Evolutionary conservation across 2,797 vertebrate species (phyloP).

Genomic region (Apogon talboti): DNA sequence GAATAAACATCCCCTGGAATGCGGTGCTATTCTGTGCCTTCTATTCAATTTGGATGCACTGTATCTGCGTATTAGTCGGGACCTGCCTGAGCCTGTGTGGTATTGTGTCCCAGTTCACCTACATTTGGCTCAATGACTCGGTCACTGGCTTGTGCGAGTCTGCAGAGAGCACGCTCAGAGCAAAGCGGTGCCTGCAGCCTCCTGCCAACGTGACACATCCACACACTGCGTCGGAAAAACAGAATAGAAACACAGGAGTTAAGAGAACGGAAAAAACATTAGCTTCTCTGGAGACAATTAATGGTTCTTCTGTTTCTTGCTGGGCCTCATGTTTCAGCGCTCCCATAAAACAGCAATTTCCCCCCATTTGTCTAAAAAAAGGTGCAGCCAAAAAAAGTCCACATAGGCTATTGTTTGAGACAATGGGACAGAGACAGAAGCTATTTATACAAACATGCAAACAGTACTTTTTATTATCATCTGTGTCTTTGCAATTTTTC

Average conservation of each 20-base stretch:
- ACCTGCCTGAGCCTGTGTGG: slow-evolving; percentile 54
- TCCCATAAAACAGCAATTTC: slow-evolving; percentile 44
- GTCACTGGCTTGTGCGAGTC: slow-evolving; percentile 12
- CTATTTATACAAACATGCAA: slow-evolving; percentile 2
- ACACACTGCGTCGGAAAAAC: slow-evolving; percentile 42
- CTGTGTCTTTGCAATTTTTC: slow-evolving; percentile 11
- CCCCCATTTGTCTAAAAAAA: slow-evolving; percentile 38
- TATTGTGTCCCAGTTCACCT: slow-evolving; percentile 44
- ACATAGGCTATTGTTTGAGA: slow-evolving; percentile 21
- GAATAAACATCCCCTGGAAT: slow-evolving; percentile 52
- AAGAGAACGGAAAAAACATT: slow-evolving; percentile 55
- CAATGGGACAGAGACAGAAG: slow-evolving; percentile 19
- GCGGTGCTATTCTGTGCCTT: slow-evolving; percentile 8
- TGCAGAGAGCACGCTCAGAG: slow-evolving; percentile 23
- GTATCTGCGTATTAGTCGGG: slow-evolving; percentile 11
- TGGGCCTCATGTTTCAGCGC: slow-evolving; percentile 34
- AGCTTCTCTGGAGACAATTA: slow-evolving; percentile 61
- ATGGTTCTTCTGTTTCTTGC: slow-evolving; percentile 42
- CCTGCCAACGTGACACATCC: slow-evolving; percentile 29
- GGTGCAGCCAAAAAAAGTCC: slow-evolving; percentile 15
- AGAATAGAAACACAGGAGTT: slow-evolving; percentile 19
- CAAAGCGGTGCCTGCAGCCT: slow-evolving; percentile 26
- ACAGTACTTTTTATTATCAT: slow-evolving; percentile 1
- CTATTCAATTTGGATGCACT: slow-evolving; percentile 29
- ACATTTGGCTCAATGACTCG: slow-evolving; percentile 43